Evolutionary conservation across 2,113 vertebrate genomes (phyloP).

Genomic region (Cynocephalus volans): DNA sequence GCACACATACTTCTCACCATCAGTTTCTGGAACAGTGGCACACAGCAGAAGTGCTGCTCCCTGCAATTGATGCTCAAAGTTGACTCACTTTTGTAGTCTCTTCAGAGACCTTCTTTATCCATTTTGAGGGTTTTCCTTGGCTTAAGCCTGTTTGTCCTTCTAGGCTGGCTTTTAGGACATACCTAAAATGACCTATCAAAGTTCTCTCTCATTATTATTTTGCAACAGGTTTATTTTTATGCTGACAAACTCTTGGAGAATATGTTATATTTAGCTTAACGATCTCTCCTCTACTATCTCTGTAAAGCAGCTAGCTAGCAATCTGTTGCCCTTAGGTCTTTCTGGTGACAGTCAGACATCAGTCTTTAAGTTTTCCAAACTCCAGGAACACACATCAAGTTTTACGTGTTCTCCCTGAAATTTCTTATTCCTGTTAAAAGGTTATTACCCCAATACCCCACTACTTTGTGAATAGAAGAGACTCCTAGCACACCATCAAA

Average conservation of each 20-base stretch:
- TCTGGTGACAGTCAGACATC: neutral
- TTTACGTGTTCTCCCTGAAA: neutral
- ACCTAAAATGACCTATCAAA: neutral
- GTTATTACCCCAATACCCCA: neutral
- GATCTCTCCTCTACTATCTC: neutral
- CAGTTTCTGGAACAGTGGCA: neutral
- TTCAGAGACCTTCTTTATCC: neutral
- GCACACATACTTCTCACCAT: neutral
- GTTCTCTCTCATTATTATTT: neutral
- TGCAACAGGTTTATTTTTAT: neutral
- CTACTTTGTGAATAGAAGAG: neutral
- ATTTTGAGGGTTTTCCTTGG: neutral
- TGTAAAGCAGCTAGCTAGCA: neutral
- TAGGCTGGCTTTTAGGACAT: neutral
- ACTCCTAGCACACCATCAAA: neutral
- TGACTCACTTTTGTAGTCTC: neutral
- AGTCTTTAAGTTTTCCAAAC: neutral
- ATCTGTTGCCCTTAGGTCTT: neutral
- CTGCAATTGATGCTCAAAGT: neutral
- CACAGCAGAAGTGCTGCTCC: neutral
- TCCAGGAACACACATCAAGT: neutral
- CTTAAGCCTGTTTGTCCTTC: neutral
- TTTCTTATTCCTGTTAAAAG: neutral
- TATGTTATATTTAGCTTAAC: neutral
- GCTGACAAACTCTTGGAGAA: neutral